A percentile compares a stretch with the other conserved stretches of the same genome.
phyloP scores from a whole-genome alignment of 2,888 invertebrate genomes.

The Aphidoletes aphidimyza region DNA sequence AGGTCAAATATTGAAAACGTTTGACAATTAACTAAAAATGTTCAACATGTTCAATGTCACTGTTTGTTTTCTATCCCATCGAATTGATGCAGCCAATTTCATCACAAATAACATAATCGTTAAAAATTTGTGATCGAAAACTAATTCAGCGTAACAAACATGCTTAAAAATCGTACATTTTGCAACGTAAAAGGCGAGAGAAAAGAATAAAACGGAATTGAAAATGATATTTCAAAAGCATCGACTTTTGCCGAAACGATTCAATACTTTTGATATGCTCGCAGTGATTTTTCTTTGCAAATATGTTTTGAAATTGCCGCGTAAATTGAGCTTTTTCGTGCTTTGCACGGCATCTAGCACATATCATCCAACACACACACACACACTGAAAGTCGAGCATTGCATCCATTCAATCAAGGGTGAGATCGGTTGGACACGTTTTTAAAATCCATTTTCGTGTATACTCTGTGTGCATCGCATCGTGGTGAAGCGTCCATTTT shows the following conservation, averaged over 20 bases:
- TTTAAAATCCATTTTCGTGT: constrained; percentile 19
- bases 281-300: constrained; percentile 28
- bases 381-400: not conserved
- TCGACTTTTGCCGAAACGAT: not conserved
- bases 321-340: constrained; percentile 42
- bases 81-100: too few relatives aligned
- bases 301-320: not conserved
- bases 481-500: not conserved
- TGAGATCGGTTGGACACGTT: constrained; percentile 25
- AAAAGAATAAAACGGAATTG: too few relatives aligned
- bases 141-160: not conserved
- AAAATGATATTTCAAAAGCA: not conserved
- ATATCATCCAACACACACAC: too few relatives aligned
- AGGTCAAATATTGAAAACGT: too few relatives aligned
- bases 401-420: constrained; percentile 10
- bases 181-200: too few relatives aligned
- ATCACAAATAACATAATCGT: too few relatives aligned
- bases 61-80: too few relatives aligned
- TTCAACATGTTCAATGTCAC: too few relatives aligned
- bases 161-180: not conserved
- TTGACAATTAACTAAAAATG: too few relatives aligned
- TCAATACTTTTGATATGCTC: constrained; percentile 36
- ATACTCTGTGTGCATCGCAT: constrained; percentile 32
- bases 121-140: not conserved
- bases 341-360: not conserved